phyloP scores from a whole-genome alignment of 2,113 vertebrate species.

The Mormyrus iriodes region DNA sequence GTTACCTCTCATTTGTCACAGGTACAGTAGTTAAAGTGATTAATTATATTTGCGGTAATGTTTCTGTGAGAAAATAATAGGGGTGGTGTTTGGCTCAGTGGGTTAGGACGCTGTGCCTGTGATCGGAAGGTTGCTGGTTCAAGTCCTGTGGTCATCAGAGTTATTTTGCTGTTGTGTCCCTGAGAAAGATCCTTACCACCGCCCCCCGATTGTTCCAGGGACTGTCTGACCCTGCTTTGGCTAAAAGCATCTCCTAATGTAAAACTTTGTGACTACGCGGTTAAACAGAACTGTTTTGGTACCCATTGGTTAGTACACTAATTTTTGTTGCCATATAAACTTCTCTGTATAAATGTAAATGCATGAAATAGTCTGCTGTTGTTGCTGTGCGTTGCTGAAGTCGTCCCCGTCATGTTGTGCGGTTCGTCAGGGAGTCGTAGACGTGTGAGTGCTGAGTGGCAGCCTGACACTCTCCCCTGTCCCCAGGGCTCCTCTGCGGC shows the following conservation, averaged over 20 bases:
- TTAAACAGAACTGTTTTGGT: no score
- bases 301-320: no score
- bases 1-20: slow-evolving; percentile 62
- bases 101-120: not conserved
- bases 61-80: not conserved
- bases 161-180: not conserved
- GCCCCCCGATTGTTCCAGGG: not conserved
- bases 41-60: not conserved
- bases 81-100: not conserved
- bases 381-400: not conserved
- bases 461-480: slow-evolving; percentile 13
- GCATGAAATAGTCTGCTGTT: no score
- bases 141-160: not conserved
- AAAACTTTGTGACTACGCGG: no score
- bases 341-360: not conserved
- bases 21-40: slow-evolving; percentile 34
- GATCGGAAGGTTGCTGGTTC: not conserved
- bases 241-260: no score
- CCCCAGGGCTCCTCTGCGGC: slow-evolving; percentile 76
- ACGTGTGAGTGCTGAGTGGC: not conserved
- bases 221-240: not conserved
- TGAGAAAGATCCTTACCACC: not conserved
- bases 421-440: not conserved
- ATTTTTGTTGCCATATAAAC: not conserved
- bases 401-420: not conserved